These are phyloP conservation scores for Drosophila borealis DNA, from an alignment of 2,888 invertebrate genomes.

Conservation along the genomic window DNA sequence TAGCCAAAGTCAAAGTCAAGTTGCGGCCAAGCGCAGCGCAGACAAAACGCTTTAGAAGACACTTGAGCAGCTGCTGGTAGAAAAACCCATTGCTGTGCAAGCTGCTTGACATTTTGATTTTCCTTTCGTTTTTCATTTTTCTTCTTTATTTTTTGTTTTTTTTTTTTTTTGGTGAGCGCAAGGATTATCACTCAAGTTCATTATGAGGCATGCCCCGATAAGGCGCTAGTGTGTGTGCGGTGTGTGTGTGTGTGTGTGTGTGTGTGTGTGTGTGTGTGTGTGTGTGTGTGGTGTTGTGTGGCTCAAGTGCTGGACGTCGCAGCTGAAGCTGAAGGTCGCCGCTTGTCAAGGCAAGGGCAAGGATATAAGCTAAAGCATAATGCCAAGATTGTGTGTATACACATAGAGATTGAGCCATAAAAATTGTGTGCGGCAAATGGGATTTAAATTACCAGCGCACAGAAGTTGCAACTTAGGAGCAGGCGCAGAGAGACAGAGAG, in stretches of 20 bases:
- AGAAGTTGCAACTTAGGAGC: constrained; percentile 62
- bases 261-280: constrained; percentile 10
- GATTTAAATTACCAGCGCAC: constrained; percentile 71
- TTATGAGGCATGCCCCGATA: constrained; percentile 68
- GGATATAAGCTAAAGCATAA: constrained; percentile 50
- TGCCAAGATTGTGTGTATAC: constrained; percentile 37
- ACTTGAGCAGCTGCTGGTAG: constrained; percentile 12
- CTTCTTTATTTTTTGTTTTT: not conserved
- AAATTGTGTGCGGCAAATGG: constrained; percentile 62
- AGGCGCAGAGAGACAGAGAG: constrained; percentile 55
- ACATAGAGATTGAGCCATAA: constrained; percentile 52
- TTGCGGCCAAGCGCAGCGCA: constrained; percentile 12
- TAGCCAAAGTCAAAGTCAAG: constrained; percentile 43
- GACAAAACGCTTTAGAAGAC: constrained; percentile 16
- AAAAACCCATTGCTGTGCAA: too few species aligned
- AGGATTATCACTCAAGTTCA: constrained; percentile 79
- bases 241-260: constrained; percentile 30
- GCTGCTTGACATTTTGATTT: constrained; percentile 60
- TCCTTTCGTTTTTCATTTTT: constrained; percentile 3
- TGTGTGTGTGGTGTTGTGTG: constrained; percentile 14
- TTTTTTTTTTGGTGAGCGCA: constrained; percentile 44
- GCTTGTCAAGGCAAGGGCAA: constrained; percentile 65
- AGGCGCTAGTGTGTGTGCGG: constrained; percentile 38
- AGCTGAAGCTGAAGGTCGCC: constrained; percentile 51
- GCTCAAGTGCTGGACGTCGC: constrained; percentile 54